These are phyloP conservation scores for Leptinotarsa tumamoca DNA, from an alignment of 2,888 invertebrate genomes.

Conservation along the genomic window DNA sequence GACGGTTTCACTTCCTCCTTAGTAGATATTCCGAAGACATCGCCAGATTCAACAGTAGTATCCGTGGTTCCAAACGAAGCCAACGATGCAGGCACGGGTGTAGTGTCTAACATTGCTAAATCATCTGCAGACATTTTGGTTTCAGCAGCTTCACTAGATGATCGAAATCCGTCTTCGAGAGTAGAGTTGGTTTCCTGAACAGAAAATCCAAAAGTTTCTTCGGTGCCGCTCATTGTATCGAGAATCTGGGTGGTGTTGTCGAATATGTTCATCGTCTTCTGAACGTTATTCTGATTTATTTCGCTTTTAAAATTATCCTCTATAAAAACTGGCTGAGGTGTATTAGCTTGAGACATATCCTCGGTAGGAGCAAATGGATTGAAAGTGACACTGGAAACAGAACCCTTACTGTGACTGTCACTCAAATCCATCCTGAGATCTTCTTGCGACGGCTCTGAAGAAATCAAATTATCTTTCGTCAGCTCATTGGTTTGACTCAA, in stretches of 20 bases:
- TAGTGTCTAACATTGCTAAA: constrained; percentile 2
- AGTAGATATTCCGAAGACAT: constrained; percentile 16
- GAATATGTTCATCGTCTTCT: constrained; percentile 44
- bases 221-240: background rate
- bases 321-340: constrained; percentile 50
- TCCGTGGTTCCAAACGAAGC: background rate
- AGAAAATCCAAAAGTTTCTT: constrained; percentile 22
- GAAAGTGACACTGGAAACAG: constrained; percentile 64
- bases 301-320: constrained; percentile 45
- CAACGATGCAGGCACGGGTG: background rate
- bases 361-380: constrained; percentile 67
- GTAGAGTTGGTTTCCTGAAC: background rate
- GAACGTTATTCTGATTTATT: constrained; percentile 34
- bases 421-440: constrained; percentile 65
- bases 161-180: background rate
- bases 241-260: constrained; percentile 36
- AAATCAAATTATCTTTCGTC: constrained; percentile 50
- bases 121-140: background rate
- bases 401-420: constrained; percentile 64
- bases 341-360: constrained; percentile 48
- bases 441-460: constrained; percentile 61
- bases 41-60: background rate
- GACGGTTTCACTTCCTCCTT: background rate
- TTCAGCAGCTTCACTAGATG: background rate
- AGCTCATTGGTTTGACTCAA: constrained; percentile 35